Evolutionary conservation across 2,797 vertebrate genomes (phyloP).

Genomic region (Bucorvus abyssinicus): DNA sequence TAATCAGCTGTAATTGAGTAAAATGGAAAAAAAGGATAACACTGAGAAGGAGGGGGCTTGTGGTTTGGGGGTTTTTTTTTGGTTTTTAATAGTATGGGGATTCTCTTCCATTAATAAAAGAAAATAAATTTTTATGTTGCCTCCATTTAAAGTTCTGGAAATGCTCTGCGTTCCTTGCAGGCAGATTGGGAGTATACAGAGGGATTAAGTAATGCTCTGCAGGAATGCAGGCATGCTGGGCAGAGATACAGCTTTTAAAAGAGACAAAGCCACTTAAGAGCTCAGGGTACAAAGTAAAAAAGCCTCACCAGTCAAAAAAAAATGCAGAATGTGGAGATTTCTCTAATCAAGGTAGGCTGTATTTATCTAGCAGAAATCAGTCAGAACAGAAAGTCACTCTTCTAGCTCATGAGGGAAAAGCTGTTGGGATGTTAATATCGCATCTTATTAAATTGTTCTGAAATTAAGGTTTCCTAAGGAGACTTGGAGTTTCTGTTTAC

Average conservation of each 20-base stretch:
- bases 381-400: neutral
- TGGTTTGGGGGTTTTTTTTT: neutral
- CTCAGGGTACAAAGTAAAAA: neutral
- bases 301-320: neutral
- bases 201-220: conserved; percentile 50
- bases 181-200: neutral
- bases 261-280: conserved; percentile 1
- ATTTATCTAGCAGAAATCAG: conserved; percentile 5
- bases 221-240: conserved; percentile 22
- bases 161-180: neutral
- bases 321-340: neutral
- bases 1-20: conserved; percentile 3
- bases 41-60: neutral
- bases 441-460: neutral
- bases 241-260: conserved; percentile 13
- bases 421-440: neutral
- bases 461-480: neutral
- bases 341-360: neutral
- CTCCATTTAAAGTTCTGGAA: conserved; percentile 17
- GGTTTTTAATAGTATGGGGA: neutral
- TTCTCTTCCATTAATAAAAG: conserved; percentile 4
- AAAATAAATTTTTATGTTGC: neutral
- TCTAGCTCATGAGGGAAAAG: neutral
- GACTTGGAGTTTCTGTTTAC: neutral
- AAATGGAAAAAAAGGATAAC: neutral